phyloP scores from a whole-genome alignment of 2,797 vertebrate species.

The Oreortyx pictus region DNA sequence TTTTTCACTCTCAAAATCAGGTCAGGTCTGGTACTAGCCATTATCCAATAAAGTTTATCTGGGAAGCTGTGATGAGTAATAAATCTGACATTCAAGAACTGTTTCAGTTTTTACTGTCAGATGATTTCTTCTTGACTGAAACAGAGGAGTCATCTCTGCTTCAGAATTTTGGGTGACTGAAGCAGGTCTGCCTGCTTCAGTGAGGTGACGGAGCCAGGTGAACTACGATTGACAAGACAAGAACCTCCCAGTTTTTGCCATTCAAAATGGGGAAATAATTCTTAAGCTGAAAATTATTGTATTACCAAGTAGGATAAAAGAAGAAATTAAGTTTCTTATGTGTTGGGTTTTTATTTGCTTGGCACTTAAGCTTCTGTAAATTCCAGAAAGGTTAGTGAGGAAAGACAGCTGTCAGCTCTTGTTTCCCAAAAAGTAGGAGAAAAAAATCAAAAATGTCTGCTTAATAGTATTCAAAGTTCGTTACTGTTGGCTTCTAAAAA shows the following conservation, averaged over 20 bases:
- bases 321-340: not conserved
- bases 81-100: not conserved
- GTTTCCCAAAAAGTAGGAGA: not conserved
- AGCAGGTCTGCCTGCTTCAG: not conserved
- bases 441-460: not conserved
- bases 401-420: not conserved
- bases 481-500: not conserved
- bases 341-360: not conserved
- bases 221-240: not conserved
- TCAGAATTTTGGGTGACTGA: not conserved
- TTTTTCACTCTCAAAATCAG: not conserved
- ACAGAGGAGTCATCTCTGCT: not conserved
- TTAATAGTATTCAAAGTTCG: slow-evolving; percentile 5
- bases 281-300: not conserved
- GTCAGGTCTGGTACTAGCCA: not conserved
- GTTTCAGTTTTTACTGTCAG: not conserved
- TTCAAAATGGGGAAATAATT: not conserved
- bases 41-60: slow-evolving; percentile 8
- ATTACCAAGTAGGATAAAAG: not conserved
- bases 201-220: not conserved
- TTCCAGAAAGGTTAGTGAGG: not conserved
- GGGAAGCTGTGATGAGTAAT: not conserved
- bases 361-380: not conserved
- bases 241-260: not conserved
- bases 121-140: not conserved